Evolutionary conservation across 2,113 vertebrate species (phyloP), one percentile per base, ranked within the genome.

Genomic region (Mionectes macconnelli): DNA sequence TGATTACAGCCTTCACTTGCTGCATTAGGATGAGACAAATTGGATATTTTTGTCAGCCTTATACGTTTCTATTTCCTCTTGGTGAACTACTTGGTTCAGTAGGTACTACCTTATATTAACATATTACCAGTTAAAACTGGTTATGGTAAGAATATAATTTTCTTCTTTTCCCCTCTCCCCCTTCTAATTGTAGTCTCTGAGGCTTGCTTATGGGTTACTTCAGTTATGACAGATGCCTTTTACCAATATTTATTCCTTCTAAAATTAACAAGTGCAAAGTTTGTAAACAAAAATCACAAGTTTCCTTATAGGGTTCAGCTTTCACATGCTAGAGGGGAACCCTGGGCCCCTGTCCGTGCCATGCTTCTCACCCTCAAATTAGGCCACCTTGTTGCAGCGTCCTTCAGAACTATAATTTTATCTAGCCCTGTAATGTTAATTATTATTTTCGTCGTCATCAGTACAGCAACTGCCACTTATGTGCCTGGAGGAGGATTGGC

Each of bases 391-490:
- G 19, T 67, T 89, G 44, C 13, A 81, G 27, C 64, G 37, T 75
- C 35, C 24, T 86, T 89, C 56, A 78, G 52, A 91, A 89, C 44
- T 79, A 20, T 82, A 84, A 81, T 91, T 92, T 88, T 84, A 55
- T 77, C 20, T 81, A 60, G 40, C 24, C 12, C 15, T 81, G 47
- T 42, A 77, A 83, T 84, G 70, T 80, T 93, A 83, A 96, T 92
- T 86, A 70, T 84, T 88, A 90, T 86, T 93, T 94, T 80, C 63
- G 55, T 50, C 50, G 37, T 40, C 1, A 19, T 19, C 37, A 87
- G 47, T 57, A 78, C 12, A 86, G 39, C 33, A 95, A 66, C 85
- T 75, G 35, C 79, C 39, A 80, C 30, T 70, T 95, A 70, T 1
- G 5, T 76, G 66, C 55, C 47, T 78, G 64, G 40, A 66, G 45